phyloP scores from a whole-genome alignment of 2,797 vertebrate genomes.

The Onychomys arenicola region DNA sequence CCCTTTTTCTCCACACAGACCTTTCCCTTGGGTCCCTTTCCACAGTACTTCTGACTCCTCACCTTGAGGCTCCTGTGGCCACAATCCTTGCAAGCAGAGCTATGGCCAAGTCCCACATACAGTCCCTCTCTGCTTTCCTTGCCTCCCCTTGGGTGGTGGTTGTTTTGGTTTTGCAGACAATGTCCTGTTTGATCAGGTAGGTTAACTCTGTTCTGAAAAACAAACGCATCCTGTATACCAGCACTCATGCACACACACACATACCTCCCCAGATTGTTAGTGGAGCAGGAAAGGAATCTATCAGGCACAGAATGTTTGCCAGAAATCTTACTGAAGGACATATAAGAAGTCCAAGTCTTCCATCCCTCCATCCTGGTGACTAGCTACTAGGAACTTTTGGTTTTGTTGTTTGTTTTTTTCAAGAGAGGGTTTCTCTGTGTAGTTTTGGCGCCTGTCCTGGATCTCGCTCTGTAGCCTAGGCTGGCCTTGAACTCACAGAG shows the following conservation, averaged over 20 bases:
- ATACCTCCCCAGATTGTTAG: not conserved
- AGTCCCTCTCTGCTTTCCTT: not conserved
- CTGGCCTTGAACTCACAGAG: no score
- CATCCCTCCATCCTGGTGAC: not conserved
- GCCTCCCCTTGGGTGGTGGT: not conserved
- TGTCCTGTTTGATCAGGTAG: conserved; percentile 11
- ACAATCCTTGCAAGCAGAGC: not conserved
- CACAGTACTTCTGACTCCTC: conserved; percentile 1
- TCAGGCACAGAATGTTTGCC: not conserved
- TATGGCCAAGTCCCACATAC: not conserved
- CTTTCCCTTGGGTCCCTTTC: not conserved
- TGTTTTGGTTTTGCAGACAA: not conserved
- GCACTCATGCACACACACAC: not conserved
- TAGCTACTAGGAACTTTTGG: not conserved
- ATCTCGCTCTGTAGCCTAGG: no score
- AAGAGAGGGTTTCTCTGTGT: no score
- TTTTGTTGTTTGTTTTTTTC: no score
- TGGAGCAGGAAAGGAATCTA: conserved; percentile 31
- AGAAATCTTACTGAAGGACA: not conserved
- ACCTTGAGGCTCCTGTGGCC: not conserved
- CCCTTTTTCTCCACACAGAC: not conserved
- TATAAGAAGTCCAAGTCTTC: conserved; percentile 28
- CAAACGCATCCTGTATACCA: not conserved
- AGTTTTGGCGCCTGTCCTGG: no score
- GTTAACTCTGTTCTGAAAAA: conserved; percentile 39